phyloP scores from a whole-genome alignment of 2,113 vertebrate species.

The Platanista minor region DNA sequence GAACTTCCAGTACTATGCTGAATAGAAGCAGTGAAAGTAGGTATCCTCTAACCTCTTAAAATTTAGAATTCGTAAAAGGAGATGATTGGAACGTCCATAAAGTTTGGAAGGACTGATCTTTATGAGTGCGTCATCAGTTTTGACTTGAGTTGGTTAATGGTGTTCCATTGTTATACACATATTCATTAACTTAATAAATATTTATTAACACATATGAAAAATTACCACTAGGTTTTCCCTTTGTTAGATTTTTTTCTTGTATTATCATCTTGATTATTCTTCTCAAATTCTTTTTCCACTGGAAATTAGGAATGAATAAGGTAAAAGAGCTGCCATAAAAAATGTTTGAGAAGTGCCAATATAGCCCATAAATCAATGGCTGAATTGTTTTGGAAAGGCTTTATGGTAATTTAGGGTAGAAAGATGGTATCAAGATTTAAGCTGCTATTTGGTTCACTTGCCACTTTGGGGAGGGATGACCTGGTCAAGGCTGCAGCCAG shows the following conservation, averaged over 20 bases:
- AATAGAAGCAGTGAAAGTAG: neutral
- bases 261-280: neutral
- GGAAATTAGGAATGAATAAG: conserved; percentile 17
- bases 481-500: neutral
- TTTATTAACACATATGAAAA: neutral
- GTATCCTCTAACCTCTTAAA: neutral
- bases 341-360: neutral
- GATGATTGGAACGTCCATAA: neutral
- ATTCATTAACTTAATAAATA: neutral
- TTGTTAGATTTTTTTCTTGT: neutral
- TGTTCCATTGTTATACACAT: neutral
- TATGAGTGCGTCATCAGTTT: neutral
- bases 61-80: neutral
- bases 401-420: neutral
- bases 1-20: neutral
- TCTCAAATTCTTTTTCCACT: conserved; percentile 9
- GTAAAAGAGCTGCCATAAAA: neutral
- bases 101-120: neutral
- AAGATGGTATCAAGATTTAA: neutral
- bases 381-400: neutral
- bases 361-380: neutral
- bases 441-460: neutral
- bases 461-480: neutral
- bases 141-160: neutral
- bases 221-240: neutral